phyloP scores from a whole-genome alignment of 2,113 vertebrate species.

The Grammomys dolichurus region DNA sequence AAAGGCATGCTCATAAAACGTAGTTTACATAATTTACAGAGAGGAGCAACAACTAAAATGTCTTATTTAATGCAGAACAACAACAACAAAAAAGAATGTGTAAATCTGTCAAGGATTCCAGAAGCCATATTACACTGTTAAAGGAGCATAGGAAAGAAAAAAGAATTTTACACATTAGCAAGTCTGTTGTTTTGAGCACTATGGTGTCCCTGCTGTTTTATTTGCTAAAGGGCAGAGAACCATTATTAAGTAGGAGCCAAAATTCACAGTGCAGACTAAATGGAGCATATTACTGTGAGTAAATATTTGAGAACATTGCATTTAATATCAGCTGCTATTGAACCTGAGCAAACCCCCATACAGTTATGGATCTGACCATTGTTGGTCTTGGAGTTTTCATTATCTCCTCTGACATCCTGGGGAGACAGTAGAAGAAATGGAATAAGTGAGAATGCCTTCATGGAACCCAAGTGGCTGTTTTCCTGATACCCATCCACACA shows the following conservation, averaged over 20 bases:
- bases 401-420: conserved; percentile 41
- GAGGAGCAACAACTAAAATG: not conserved
- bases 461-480: not conserved
- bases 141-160: conserved; percentile 65
- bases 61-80: conserved; percentile 12
- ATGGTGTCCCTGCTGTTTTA: conserved; percentile 74
- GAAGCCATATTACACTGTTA: conserved; percentile 45
- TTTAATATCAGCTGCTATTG: conserved; percentile 71
- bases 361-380: conserved; percentile 51
- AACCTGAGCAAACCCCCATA: conserved; percentile 48
- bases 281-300: conserved; percentile 73
- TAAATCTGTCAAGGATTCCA: conserved; percentile 61
- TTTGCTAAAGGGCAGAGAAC: conserved; percentile 77
- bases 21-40: not conserved
- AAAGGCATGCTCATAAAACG: not conserved
- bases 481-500: conserved; percentile 26
- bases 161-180: conserved; percentile 60
- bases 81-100: not conserved
- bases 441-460: conserved; percentile 19
- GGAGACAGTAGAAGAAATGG: conserved; percentile 34
- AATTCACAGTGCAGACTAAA: conserved; percentile 71
- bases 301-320: conserved; percentile 80
- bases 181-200: conserved; percentile 76
- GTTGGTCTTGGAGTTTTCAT: conserved; percentile 20
- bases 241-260: conserved; percentile 76